A percentile compares a stretch with the other conserved stretches of the same genome.
Conservation (phyloP, 2,888 invertebrate genomes). For the Atherix ibis region DNA sequence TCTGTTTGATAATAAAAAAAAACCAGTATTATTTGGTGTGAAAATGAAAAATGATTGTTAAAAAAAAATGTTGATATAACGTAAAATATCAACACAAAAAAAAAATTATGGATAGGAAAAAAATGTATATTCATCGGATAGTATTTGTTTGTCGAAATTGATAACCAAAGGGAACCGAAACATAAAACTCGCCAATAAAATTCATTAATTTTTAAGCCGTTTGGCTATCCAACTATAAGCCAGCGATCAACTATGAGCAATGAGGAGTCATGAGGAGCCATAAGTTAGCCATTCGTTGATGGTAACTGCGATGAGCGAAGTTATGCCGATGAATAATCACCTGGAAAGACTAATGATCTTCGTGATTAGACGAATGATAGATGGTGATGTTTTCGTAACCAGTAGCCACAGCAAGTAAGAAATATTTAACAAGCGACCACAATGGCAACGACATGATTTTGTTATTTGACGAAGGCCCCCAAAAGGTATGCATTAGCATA, state of each 20-base stretch:
- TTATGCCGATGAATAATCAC: neutral
- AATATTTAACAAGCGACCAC: no score
- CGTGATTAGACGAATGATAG: conserved; percentile 1
- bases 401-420: neutral
- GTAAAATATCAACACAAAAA: no score
- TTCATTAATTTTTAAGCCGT: conserved; percentile 1
- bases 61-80: no score
- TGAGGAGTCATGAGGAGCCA: no score
- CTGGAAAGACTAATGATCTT: neutral
- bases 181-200: neutral
- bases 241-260: neutral
- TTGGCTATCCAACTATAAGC: neutral
- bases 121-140: no score
- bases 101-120: no score
- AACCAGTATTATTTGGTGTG: no score
- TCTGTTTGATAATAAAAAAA: no score
- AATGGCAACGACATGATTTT: conserved; percentile 1
- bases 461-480: neutral
- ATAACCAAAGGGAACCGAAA: neutral
- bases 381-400: conserved; percentile 1
- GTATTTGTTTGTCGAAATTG: no score
- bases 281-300: no score
- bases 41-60: no score
- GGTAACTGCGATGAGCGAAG: neutral
- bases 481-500: conserved; percentile 1